Percentiles rank a stretch among this genome's conserved stretches.
phyloP scores from a whole-genome alignment of 2,797 vertebrate species.

The Clarias fuscus region DNA sequence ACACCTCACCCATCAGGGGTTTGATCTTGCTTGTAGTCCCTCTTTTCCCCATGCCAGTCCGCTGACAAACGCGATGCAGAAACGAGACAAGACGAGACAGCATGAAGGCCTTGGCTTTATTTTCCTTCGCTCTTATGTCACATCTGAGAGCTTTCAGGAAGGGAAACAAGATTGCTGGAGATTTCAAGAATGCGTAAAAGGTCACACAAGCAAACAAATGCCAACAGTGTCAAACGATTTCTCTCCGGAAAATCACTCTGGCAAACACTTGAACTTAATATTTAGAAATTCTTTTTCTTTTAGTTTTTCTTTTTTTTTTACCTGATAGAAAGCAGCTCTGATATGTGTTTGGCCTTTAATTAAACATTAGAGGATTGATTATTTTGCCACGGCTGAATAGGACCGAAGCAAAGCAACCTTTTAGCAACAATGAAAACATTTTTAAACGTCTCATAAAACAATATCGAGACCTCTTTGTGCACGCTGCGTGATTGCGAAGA shows the following conservation, averaged over 20 bases:
- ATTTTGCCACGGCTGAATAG: constrained; percentile 63
- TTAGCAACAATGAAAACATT: constrained; percentile 53
- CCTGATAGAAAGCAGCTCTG: constrained; percentile 55
- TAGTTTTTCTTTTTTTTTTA: not conserved
- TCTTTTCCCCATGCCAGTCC: not conserved
- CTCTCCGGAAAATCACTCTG: constrained; percentile 65
- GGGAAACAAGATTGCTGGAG: constrained; percentile 71
- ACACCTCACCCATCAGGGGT: not conserved
- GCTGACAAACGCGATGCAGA: constrained; percentile 16
- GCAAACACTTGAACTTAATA: constrained; percentile 50
- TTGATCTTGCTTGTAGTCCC: constrained; percentile 8
- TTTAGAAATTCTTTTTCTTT: constrained; percentile 21
- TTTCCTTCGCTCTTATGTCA: constrained; percentile 38
- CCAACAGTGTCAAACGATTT: constrained; percentile 77
- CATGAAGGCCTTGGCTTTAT: constrained; percentile 36
- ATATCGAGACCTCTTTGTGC: constrained; percentile 56
- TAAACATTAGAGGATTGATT: constrained; percentile 73
- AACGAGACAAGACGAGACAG: constrained; percentile 28
- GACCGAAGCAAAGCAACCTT: constrained; percentile 59
- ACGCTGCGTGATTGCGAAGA: constrained; percentile 44
- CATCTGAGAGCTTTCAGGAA: constrained; percentile 51
- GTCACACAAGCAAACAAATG: constrained; percentile 83
- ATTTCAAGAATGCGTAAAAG: constrained; percentile 81
- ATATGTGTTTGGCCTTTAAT: constrained; percentile 78
- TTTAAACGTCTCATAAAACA: constrained; percentile 59